phyloP scores from a whole-genome alignment of 2,888 invertebrate genomes.

The Hedychridium roseum region DNA sequence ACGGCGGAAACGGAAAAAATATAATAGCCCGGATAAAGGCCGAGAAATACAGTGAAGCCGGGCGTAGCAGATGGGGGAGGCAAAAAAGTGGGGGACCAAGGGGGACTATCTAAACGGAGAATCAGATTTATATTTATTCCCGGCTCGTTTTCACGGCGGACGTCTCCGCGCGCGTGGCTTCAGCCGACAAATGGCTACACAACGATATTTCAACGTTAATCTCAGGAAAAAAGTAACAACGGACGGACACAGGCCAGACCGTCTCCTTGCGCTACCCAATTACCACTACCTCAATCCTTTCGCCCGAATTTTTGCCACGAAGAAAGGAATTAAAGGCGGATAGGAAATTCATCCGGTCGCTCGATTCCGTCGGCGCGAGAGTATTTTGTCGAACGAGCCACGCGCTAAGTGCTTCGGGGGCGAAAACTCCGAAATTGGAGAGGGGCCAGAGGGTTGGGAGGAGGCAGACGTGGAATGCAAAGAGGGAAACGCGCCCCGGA shows the following conservation, averaged over 20 bases:
- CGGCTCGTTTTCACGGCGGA: conserved; percentile 30
- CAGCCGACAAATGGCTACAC: conserved; percentile 44
- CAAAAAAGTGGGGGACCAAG: conserved; percentile 12
- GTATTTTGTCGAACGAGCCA: too few relatives aligned
- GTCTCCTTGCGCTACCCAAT: too few relatives aligned
- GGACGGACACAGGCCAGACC: too few relatives aligned
- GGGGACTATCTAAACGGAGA: conserved; percentile 41
- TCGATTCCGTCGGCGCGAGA: too few relatives aligned
- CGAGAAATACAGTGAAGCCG: conserved; percentile 1
- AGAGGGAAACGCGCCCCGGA: conserved; percentile 2
- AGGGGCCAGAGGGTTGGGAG: conserved; percentile 11
- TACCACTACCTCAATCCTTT: too few relatives aligned
- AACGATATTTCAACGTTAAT: conserved; percentile 44
- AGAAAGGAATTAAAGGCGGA: too few relatives aligned
- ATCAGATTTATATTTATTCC: conserved; percentile 55
- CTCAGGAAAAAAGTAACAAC: conserved; percentile 19
- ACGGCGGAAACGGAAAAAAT: too few relatives aligned
- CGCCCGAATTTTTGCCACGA: too few relatives aligned
- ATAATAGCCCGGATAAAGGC: too few relatives aligned
- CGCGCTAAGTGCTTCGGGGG: too few relatives aligned
- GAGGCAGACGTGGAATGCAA: conserved; percentile 11
- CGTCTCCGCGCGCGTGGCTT: conserved; percentile 17
- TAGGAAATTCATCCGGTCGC: too few relatives aligned
- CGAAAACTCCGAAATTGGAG: too few relatives aligned
- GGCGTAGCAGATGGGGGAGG: conserved; percentile 6